Conservation (phyloP, 2,113 vertebrate species). For the Planiliza haematocheilus region DNA sequence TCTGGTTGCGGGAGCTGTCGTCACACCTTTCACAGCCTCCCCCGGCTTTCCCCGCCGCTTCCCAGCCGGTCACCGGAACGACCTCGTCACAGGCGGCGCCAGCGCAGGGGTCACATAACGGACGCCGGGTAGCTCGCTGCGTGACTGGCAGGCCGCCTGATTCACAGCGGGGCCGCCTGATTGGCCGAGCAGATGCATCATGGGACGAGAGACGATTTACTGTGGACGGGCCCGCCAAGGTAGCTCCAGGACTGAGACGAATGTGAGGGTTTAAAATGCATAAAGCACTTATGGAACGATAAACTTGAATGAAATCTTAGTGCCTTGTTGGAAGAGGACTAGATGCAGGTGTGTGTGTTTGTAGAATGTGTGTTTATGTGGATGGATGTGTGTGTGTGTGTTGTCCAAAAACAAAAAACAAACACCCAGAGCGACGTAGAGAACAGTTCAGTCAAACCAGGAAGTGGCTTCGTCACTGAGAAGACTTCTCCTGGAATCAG, state of each 20-base stretch:
- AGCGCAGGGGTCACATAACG: background rate
- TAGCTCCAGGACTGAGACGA: slow-evolving; percentile 29
- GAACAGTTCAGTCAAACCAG: background rate
- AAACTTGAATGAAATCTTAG: slow-evolving; percentile 94
- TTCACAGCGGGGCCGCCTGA: slow-evolving; percentile 13
- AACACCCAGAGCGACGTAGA: slow-evolving; percentile 6
- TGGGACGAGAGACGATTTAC: background rate
- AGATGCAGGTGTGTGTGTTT: slow-evolving; percentile 4
- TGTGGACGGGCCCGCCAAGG: slow-evolving; percentile 8
- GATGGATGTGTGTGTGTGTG: background rate
- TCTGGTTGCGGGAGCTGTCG: background rate
- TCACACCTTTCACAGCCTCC: slow-evolving; percentile 11
- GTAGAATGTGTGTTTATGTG: background rate
- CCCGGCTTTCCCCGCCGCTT: background rate
- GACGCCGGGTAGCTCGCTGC: background rate
- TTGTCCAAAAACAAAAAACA: background rate
- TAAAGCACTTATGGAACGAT: slow-evolving; percentile 71
- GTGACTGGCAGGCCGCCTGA: slow-evolving; percentile 28
- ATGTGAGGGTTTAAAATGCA: slow-evolving; percentile 48
- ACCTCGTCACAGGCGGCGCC: slow-evolving; percentile 22
- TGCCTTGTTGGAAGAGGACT: slow-evolving; percentile 89
- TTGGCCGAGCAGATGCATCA: slow-evolving; percentile 47
- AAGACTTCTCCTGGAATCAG: background rate
- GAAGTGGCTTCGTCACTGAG: too few relatives aligned
- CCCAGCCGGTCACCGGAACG: slow-evolving; percentile 11